Conservation (phyloP, 2,888 invertebrate genomes). For the Autographa gamma region DNA sequence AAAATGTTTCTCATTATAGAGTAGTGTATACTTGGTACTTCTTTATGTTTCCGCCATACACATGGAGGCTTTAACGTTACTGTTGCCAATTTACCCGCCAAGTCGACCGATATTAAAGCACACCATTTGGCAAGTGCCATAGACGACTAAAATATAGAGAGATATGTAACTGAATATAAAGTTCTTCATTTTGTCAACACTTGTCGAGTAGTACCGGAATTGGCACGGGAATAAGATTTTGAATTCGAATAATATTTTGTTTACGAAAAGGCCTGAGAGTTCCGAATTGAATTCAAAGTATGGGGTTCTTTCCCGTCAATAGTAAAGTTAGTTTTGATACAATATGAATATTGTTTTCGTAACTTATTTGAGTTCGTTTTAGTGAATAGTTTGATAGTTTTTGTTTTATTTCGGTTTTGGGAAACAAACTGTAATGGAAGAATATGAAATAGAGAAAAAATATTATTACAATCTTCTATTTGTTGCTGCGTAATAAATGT, state of each 20-base stretch:
- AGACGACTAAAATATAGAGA: conserved; percentile 69
- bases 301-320: conserved; percentile 60
- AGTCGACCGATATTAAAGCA: conserved; percentile 79
- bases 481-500: too few relatives aligned
- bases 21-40: conserved; percentile 47
- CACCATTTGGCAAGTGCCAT: conserved; percentile 81
- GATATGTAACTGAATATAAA: conserved; percentile 72
- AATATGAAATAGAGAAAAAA: conserved; percentile 6
- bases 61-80: conserved; percentile 62
- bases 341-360: conserved; percentile 62
- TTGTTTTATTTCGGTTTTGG: conserved; percentile 15
- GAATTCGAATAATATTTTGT: conserved; percentile 73
- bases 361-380: conserved; percentile 66
- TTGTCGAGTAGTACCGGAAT: conserved; percentile 66
- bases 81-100: conserved; percentile 75
- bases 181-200: conserved; percentile 70
- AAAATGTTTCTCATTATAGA: conserved; percentile 33
- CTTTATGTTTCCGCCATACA: conserved; percentile 73
- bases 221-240: conserved; percentile 73
- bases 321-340: conserved; percentile 65
- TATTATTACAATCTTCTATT: too few relatives aligned
- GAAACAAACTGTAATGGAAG: conserved; percentile 7
- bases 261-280: conserved; percentile 64
- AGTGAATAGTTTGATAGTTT: conserved; percentile 42
- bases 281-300: conserved; percentile 74